Conservation (phyloP, 2,888 invertebrate genomes). For the Hypena proboscidalis region DNA sequence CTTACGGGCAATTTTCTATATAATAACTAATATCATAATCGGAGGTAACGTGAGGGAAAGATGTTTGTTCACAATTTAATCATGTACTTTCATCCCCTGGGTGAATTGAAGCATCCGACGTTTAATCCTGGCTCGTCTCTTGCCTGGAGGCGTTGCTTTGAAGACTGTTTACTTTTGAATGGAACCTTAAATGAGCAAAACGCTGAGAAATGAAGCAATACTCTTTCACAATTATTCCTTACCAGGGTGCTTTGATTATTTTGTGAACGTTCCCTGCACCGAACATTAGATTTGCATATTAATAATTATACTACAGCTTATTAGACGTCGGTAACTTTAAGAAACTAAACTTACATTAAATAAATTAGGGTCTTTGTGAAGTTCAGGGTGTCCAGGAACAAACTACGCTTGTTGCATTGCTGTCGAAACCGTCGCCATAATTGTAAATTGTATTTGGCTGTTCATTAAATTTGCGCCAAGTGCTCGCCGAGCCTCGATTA, state of each 20-base stretch:
- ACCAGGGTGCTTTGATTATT: constrained; percentile 12
- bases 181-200: constrained; percentile 18
- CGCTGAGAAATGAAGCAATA: constrained; percentile 10
- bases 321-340: constrained; percentile 46
- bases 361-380: constrained; percentile 25
- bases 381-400: constrained; percentile 12
- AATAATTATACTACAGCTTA: constrained; percentile 44
- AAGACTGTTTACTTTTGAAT: constrained; percentile 14
- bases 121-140: constrained; percentile 20
- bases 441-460: constrained; percentile 4
- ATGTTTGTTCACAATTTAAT: constrained; percentile 18
- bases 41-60: constrained; percentile 25
- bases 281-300: constrained; percentile 41
- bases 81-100: constrained; percentile 7
- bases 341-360: constrained; percentile 46
- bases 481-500: constrained; percentile 2
- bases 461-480: neutral
- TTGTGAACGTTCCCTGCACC: constrained; percentile 41
- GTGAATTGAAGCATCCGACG: constrained; percentile 9
- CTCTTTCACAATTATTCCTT: neutral
- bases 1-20: constrained; percentile 33
- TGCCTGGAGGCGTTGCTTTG: constrained; percentile 17
- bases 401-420: constrained; percentile 13
- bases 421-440: constrained; percentile 2
- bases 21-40: constrained; percentile 24